Conservation (phyloP, 2,113 vertebrate species). For the Oplegnathus fasciatus region DNA sequence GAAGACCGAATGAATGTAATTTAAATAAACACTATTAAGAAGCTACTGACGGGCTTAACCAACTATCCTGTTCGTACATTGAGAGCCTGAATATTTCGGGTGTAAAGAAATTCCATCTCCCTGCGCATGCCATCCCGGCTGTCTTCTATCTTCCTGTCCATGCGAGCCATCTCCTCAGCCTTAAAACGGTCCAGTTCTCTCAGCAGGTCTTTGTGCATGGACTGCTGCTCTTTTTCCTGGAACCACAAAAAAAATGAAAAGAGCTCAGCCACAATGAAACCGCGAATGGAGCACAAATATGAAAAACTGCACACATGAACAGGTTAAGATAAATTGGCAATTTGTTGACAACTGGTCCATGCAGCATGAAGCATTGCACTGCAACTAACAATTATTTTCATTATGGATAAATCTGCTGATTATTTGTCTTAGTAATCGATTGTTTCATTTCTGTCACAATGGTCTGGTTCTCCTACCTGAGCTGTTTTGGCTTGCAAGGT, state of each 20-base stretch:
- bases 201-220: constrained; percentile 88
- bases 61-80: constrained; percentile 40
- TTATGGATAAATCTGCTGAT: too few species aligned
- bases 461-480: constrained; percentile 82
- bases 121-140: constrained; percentile 91
- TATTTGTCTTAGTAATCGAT: too few species aligned
- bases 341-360: too few species aligned
- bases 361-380: too few species aligned
- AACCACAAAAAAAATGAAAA: neutral
- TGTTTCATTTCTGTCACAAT: too few species aligned
- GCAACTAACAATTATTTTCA: too few species aligned
- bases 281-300: too few species aligned
- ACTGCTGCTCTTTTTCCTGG: constrained; percentile 90
- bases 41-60: neutral
- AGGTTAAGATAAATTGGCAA: too few species aligned
- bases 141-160: constrained; percentile 90
- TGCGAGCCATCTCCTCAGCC: constrained; percentile 89
- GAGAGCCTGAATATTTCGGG: constrained; percentile 82
- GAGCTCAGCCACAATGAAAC: neutral
- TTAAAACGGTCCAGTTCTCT: constrained; percentile 91
- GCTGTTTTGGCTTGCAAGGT: constrained; percentile 80
- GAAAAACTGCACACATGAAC: too few species aligned
- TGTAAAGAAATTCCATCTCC: constrained; percentile 90
- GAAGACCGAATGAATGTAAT: neutral
- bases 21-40: neutral